These are phyloP conservation scores for Rhadina sibilatrix DNA, from an alignment of 2,113 vertebrate species.

Conservation along the genomic window DNA sequence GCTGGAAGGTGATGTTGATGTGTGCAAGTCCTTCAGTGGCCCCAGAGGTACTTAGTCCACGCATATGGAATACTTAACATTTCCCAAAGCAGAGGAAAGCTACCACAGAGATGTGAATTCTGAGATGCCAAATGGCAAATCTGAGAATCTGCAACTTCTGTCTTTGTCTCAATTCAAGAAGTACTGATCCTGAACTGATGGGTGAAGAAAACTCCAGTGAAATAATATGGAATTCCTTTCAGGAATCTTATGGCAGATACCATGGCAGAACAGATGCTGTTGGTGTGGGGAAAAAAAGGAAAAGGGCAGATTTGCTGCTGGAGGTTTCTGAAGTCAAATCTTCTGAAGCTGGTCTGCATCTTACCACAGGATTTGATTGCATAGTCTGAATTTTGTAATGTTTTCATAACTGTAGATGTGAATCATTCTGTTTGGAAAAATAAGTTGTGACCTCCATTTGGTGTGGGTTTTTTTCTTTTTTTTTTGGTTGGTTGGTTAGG, in stretches of 20 bases:
- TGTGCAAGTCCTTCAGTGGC: background rate
- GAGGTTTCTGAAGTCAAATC: background rate
- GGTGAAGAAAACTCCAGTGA: background rate
- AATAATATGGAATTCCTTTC: background rate
- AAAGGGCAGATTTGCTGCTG: background rate
- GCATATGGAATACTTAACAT: background rate
- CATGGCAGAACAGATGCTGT: background rate
- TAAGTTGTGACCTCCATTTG: background rate
- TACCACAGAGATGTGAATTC: background rate
- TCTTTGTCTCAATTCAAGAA: background rate
- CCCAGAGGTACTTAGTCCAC: background rate
- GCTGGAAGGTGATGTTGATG: background rate
- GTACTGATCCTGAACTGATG: background rate
- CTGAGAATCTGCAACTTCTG: background rate
- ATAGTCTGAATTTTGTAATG: background rate
- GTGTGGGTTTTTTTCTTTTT: background rate
- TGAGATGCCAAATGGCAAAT: background rate
- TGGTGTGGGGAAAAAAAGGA: background rate
- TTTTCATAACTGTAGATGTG: background rate
- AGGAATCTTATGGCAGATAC: background rate
- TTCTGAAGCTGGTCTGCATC: background rate
- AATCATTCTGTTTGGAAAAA: background rate
- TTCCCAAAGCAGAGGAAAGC: background rate
- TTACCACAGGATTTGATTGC: background rate
- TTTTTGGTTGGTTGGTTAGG: no score